These are phyloP conservation scores for Cantharis flavilabris DNA, from an alignment of 2,888 invertebrate species.

Conservation along the genomic window DNA sequence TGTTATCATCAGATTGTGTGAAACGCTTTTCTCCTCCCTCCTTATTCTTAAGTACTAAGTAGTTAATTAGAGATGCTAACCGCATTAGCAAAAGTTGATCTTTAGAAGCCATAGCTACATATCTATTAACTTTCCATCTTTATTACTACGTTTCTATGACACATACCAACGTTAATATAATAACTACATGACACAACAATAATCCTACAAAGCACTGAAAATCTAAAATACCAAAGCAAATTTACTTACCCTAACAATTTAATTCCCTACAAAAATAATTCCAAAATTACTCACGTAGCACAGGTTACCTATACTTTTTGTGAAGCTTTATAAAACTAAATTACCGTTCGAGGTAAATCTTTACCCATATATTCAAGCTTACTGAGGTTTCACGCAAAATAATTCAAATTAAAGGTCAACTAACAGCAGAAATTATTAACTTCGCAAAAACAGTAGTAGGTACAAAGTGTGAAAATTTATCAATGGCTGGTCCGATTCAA, in stretches of 20 bases:
- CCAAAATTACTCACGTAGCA: neutral
- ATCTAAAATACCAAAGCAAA: neutral
- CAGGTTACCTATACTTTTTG: neutral
- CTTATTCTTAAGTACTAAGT: constrained; percentile 24
- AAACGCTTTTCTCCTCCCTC: constrained; percentile 15
- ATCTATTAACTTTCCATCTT: neutral
- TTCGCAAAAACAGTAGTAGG: neutral
- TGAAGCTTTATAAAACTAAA: neutral
- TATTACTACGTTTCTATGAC: neutral
- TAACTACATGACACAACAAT: neutral
- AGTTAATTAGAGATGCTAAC: constrained; percentile 27
- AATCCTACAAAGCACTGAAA: neutral
- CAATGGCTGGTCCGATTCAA: too few species aligned
- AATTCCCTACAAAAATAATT: neutral
- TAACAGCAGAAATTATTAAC: neutral
- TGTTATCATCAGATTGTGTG: constrained; percentile 28
- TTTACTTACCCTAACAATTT: neutral
- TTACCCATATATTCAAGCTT: neutral
- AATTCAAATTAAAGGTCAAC: neutral
- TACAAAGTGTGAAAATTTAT: neutral
- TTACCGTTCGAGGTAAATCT: neutral
- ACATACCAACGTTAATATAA: neutral
- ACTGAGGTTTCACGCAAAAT: neutral
- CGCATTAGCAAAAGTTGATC: neutral
- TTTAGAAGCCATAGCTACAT: neutral